A percentile compares a stretch with the other conserved stretches of the same genome.
Conservation (phyloP, 92 coral and sea anemone species). For the Nematostella vectensis region DNA sequence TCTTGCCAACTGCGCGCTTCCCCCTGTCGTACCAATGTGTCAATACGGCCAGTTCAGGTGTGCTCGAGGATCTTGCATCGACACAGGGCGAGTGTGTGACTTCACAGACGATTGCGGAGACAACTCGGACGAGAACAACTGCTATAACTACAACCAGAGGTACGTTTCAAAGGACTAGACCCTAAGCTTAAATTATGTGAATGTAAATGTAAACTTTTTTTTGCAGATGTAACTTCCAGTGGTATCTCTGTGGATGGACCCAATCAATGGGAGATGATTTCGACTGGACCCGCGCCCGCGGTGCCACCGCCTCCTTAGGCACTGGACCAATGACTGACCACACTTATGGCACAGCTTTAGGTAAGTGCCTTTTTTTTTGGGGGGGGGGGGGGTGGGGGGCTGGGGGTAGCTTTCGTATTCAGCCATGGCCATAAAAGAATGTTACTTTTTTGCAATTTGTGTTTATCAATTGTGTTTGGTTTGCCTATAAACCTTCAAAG, state of each 20-base stretch:
- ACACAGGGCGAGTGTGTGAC: constrained; percentile 64
- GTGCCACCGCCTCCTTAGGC: constrained; percentile 64
- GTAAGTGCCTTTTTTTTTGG: too few relatives aligned
- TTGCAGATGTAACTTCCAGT: constrained; percentile 76
- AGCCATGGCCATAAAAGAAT: too few relatives aligned
- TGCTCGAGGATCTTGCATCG: constrained; percentile 58
- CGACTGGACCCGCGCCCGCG: constrained; percentile 93
- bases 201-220: too few relatives aligned
- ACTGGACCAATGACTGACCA: constrained; percentile 97
- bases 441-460: background rate
- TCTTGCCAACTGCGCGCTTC: constrained; percentile 68
- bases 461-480: too few relatives aligned
- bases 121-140: constrained; percentile 60
- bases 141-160: constrained; percentile 49
- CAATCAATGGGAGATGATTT: constrained; percentile 81
- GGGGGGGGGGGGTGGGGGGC: too few relatives aligned
- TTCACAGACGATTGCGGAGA: constrained; percentile 97
- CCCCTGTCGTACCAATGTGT: constrained; percentile 53
- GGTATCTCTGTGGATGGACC: constrained; percentile 53
- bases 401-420: too few relatives aligned
- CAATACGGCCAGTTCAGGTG: constrained; percentile 56
- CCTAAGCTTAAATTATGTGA: background rate
- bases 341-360: constrained; percentile 76
- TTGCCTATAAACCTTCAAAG: too few relatives aligned
- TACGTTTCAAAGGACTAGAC: constrained; percentile 6